These are phyloP conservation scores for Urocyon cinereoargenteus DNA, from an alignment of 2,797 vertebrate genomes.

Conservation along the genomic window DNA sequence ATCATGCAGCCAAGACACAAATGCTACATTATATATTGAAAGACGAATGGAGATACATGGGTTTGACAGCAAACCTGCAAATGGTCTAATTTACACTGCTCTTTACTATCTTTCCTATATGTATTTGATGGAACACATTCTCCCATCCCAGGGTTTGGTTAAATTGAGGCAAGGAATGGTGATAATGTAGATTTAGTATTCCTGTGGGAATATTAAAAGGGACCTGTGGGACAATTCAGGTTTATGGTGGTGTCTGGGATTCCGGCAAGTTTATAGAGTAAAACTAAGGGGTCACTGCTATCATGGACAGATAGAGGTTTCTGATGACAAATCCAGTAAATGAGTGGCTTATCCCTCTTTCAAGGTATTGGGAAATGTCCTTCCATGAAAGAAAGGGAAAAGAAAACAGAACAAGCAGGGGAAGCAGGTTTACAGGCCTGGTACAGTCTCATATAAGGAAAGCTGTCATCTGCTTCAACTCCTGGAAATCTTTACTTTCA, in stretches of 20 bases:
- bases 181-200: neutral
- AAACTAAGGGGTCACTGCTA: neutral
- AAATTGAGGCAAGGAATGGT: neutral
- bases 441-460: neutral
- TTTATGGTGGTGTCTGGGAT: neutral
- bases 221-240: neutral
- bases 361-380: neutral
- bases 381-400: neutral
- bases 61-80: neutral
- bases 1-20: neutral
- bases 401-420: neutral
- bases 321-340: neutral
- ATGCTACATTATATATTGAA: neutral
- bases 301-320: neutral
- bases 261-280: neutral
- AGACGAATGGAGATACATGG: neutral
- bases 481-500: neutral
- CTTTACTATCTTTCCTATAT: neutral
- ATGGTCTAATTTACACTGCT: neutral
- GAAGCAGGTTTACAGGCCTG: neutral
- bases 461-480: neutral
- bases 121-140: neutral
- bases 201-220: neutral
- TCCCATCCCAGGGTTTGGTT: neutral
- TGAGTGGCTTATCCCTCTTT: neutral